Percentiles rank a stretch among this genome's conserved stretches.
These are phyloP conservation scores for Limnodromus scolopaceus DNA, from an alignment of 2,797 vertebrate species.

Conservation along the genomic window DNA sequence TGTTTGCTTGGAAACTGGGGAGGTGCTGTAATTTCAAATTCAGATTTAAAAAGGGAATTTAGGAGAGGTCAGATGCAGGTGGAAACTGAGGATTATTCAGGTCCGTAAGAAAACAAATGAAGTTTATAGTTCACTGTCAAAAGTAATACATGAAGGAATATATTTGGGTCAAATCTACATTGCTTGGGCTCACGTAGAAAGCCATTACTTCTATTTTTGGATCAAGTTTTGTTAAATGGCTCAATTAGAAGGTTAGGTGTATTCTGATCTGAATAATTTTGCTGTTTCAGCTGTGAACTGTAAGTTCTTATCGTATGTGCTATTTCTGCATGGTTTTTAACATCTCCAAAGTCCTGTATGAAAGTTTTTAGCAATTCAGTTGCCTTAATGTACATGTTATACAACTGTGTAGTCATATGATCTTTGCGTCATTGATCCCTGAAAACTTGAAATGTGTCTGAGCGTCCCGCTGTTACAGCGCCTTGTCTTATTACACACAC, in stretches of 20 bases:
- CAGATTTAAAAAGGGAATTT: background rate
- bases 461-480: background rate
- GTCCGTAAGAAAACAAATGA: background rate
- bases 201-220: background rate
- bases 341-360: accelerated
- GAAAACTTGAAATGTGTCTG: background rate
- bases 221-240: background rate
- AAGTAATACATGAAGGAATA: background rate
- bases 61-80: background rate
- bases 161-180: background rate
- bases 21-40: background rate
- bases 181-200: background rate
- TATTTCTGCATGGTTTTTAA: background rate
- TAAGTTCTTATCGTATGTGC: background rate
- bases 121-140: background rate
- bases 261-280: background rate
- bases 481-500: background rate
- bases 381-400: accelerated
- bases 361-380: background rate
- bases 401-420: accelerated
- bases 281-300: background rate
- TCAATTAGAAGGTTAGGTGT: background rate
- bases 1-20: background rate
- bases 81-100: background rate
- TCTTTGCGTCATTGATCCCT: background rate